Evolutionary conservation across 2,888 invertebrate genomes (phyloP).

Genomic region (Phortica okadai): DNA sequence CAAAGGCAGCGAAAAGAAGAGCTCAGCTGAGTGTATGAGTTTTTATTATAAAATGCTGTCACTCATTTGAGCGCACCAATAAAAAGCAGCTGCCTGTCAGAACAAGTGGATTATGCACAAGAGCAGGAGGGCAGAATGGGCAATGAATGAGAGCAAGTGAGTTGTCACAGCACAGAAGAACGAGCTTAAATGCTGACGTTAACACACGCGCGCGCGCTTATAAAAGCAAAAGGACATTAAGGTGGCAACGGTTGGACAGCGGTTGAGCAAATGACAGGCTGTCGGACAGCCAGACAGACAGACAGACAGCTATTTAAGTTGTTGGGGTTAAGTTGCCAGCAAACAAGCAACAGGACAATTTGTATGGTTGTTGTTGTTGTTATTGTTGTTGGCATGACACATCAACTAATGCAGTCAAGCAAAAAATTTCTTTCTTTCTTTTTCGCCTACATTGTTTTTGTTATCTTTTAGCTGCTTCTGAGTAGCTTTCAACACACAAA

Average conservation of each 20-base stretch:
- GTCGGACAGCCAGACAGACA: background rate
- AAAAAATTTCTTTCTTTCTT: background rate
- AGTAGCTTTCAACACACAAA: background rate
- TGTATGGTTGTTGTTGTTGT: background rate
- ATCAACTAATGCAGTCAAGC: background rate
- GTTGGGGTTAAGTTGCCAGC: background rate
- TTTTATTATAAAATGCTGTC: constrained; percentile 15
- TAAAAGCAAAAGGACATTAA: constrained; percentile 17
- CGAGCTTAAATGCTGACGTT: constrained; percentile 24
- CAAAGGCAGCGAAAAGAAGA: background rate
- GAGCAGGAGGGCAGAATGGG: no score
- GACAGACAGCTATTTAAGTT: background rate
- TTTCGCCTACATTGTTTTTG: no score
- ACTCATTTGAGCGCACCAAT: constrained; percentile 19
- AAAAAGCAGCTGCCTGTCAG: constrained; percentile 27
- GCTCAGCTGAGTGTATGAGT: background rate
- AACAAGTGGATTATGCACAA: background rate
- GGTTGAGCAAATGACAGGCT: background rate
- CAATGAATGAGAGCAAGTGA: background rate
- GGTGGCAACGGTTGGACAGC: background rate
- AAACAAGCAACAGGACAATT: background rate
- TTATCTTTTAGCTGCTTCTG: no score
- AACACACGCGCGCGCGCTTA: background rate
- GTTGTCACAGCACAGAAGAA: background rate
- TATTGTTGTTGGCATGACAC: constrained; percentile 24